Evolutionary conservation across 2,113 vertebrate species (phyloP).

Genomic region (Apeltes quadracus): DNA sequence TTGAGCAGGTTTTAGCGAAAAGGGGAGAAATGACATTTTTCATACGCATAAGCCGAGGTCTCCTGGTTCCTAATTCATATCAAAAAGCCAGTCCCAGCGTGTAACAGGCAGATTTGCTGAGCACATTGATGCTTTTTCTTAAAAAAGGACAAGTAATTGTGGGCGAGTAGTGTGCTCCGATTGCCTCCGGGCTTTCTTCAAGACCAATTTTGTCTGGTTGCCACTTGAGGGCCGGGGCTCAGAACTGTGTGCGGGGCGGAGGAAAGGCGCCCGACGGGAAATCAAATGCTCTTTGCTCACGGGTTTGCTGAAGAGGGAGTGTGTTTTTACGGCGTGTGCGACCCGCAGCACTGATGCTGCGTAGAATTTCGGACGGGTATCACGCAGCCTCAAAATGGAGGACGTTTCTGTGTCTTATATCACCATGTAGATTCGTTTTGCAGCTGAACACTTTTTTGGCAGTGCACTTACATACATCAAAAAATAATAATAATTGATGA

Average conservation of each 20-base stretch:
- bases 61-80: too few relatives aligned
- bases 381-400: background rate
- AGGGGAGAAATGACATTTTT: background rate
- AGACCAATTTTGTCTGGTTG: slow-evolving; percentile 62
- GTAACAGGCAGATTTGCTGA: slow-evolving; percentile 24
- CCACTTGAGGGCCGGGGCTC: slow-evolving; percentile 46
- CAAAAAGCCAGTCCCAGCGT: slow-evolving; percentile 31
- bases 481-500: background rate
- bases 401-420: background rate
- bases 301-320: too few relatives aligned
- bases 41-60: too few relatives aligned
- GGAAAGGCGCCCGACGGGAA: slow-evolving; percentile 33
- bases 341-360: slow-evolving; percentile 10
- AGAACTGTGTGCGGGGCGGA: slow-evolving; percentile 30
- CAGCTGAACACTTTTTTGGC: background rate
- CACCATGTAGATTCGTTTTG: background rate
- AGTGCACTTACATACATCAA: background rate
- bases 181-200: slow-evolving; percentile 67
- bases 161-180: slow-evolving; percentile 52
- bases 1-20: background rate
- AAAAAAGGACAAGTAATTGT: slow-evolving; percentile 68
- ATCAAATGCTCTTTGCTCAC: slow-evolving; percentile 27
- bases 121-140: slow-evolving; percentile 60
- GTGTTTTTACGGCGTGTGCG: slow-evolving; percentile 6
- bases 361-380: slow-evolving; percentile 13